Evolutionary conservation across 2,797 vertebrate species (phyloP), one percentile per base, ranked within the genome.

Genomic region (Psittacula derbiana): DNA sequence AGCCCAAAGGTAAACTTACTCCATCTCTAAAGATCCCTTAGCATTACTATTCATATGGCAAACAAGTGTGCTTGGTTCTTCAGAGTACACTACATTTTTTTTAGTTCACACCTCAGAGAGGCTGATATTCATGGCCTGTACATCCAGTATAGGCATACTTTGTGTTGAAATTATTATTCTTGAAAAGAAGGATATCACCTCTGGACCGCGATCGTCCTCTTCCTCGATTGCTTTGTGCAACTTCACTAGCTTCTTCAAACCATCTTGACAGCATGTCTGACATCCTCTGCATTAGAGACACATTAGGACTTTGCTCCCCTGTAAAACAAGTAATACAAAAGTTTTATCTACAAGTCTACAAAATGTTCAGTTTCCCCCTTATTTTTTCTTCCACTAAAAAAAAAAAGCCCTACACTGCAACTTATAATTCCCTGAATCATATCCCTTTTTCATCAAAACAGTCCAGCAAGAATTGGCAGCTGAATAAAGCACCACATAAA

Each of bases 281-380:
- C 99, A 99, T 99, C 96, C 99, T 98, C 88, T 99, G 99, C 99
- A 99, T 99, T 97, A 99, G 95, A 52, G 99, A 99, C 16, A 99
- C 99, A 7, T 99, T 99, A 46, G 99, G 99, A 96, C 99, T 99
- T 95, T 99, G 99, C 84, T 99, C 99, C 73, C 99, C 99, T 99
- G 86, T 17, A 96, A 94, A 64, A 95, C 84, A 55, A 97, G 47
- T 14, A 61, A 71, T 40, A 33, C 14, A 64, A 4, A 61, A 89
- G 24, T 58, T 91, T 93, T 38, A 90, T n/a, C 16, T 88, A 25
- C 6, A 75, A 62, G 21, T 65, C 91, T 28, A 62, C 17, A 57
- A 43, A 58, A 38, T 4, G 4, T 13, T 73, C 17, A 43, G 47
- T 41, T 6, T 0, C 2, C 6, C 4, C 13, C 2, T 10, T 17